Evolutionary conservation across 2,888 invertebrate species (phyloP).

Genomic region (Eupelmus urozonus): DNA sequence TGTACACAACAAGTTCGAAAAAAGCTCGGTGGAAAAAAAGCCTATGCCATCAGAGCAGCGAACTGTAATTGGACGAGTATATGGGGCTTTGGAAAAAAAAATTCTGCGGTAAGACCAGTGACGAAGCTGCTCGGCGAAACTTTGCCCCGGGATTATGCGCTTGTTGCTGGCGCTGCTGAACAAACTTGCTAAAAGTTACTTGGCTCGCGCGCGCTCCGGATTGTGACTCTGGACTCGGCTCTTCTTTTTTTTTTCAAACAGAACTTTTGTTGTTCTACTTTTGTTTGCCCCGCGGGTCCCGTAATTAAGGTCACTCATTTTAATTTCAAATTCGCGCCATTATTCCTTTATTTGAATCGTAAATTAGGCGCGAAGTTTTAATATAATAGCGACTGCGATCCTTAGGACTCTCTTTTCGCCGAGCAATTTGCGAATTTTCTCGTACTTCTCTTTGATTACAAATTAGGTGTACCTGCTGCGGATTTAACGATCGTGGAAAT

Average conservation of each 20-base stretch:
- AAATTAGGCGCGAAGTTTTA: slow-evolving; percentile 36
- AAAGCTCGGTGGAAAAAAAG: slow-evolving; percentile 16
- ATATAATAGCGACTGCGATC: background rate
- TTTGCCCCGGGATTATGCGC: slow-evolving; percentile 10
- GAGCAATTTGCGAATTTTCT: too few species aligned
- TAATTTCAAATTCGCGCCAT: slow-evolving; percentile 41
- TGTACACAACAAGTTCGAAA: slow-evolving; percentile 15
- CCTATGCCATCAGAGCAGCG: slow-evolving; percentile 3
- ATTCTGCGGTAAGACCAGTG: background rate
- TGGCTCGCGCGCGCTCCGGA: background rate
- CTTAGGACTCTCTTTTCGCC: background rate
- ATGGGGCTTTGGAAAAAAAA: too few species aligned
- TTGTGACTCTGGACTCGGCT: background rate
- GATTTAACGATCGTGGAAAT: too few species aligned
- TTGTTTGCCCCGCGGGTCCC: slow-evolving; percentile 9
- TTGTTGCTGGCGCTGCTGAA: slow-evolving; percentile 10
- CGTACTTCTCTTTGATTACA: too few species aligned
- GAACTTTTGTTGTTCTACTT: slow-evolving; percentile 13
- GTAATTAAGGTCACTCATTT: slow-evolving; percentile 50
- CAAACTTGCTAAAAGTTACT: slow-evolving; percentile 29
- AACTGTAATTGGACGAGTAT: slow-evolving; percentile 31
- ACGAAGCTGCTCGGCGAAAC: slow-evolving; percentile 22
- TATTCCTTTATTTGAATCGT: slow-evolving; percentile 28
- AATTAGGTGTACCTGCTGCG: too few species aligned
- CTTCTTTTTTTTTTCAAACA: slow-evolving; percentile 18